Evolutionary conservation across 2,113 vertebrate genomes (phyloP).

Genomic region (Phoxinus phoxinus): DNA sequence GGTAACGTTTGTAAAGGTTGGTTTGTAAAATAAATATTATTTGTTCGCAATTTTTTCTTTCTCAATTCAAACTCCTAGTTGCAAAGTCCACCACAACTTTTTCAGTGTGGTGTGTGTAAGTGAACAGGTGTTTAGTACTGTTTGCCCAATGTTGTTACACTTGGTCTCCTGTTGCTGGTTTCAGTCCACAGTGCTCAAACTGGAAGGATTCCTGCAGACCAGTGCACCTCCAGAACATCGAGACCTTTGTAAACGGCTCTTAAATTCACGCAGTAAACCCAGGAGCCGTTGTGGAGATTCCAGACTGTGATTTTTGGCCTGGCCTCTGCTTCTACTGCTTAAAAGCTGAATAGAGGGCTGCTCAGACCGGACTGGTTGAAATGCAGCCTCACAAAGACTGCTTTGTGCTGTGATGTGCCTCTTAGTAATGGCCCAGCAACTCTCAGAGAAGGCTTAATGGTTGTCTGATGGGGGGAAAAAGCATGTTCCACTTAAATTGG

Average conservation of each 20-base stretch:
- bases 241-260: conserved; percentile 64
- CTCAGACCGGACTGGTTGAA: conserved; percentile 68
- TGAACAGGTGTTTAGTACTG: neutral
- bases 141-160: neutral
- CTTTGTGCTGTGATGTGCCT: conserved; percentile 72
- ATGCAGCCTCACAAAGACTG: conserved; percentile 71
- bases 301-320: conserved; percentile 76
- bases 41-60: no score
- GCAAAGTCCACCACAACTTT: neutral
- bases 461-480: conserved; percentile 58
- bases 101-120: neutral
- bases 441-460: conserved; percentile 59
- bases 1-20: no score
- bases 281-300: conserved; percentile 67
- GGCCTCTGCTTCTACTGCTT: conserved; percentile 67
- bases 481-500: conserved; percentile 35
- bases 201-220: conserved; percentile 51
- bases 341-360: conserved; percentile 65
- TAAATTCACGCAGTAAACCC: conserved; percentile 67
- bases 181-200: conserved; percentile 5
- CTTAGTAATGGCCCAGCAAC: conserved; percentile 65
- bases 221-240: conserved; percentile 51
- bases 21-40: no score
- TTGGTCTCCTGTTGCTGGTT: conserved; percentile 23
- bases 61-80: no score